Conservation (phyloP, 2,113 vertebrate species). For the Corythornis cristatus region DNA sequence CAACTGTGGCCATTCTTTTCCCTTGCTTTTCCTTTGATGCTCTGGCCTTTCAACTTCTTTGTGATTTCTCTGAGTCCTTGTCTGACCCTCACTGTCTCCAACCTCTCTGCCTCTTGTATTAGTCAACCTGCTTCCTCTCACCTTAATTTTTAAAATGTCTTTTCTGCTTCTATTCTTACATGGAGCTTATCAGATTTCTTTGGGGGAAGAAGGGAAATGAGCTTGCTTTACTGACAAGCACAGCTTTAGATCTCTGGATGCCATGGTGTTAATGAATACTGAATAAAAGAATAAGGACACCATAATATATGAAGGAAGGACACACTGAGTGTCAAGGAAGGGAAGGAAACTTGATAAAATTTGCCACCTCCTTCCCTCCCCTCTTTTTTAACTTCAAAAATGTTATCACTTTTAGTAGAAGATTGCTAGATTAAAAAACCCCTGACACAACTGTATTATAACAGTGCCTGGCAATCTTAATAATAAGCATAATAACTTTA, state of each 20-base stretch:
- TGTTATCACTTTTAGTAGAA: background rate
- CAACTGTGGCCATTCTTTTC: background rate
- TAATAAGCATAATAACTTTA: slow-evolving; percentile 5
- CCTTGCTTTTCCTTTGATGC: background rate
- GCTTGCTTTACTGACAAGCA: background rate
- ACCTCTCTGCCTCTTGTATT: background rate
- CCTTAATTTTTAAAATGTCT: background rate
- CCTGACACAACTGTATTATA: background rate
- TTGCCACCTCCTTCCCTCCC: accelerated
- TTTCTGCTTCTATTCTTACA: background rate
- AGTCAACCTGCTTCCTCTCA: background rate
- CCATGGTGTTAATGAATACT: background rate
- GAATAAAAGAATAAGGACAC: background rate
- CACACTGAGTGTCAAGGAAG: background rate
- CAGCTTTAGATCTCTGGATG: background rate
- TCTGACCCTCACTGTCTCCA: background rate
- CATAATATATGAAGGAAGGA: background rate
- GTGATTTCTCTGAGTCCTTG: background rate
- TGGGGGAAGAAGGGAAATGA: background rate
- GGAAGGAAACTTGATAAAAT: background rate
- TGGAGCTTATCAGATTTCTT: background rate
- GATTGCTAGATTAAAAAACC: background rate
- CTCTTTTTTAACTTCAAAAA: background rate
- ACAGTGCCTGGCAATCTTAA: background rate
- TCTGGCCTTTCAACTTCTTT: background rate